Base-by-base conservation (phyloP, 2,888 invertebrate species). In the Acholoe squamosa region DNA sequence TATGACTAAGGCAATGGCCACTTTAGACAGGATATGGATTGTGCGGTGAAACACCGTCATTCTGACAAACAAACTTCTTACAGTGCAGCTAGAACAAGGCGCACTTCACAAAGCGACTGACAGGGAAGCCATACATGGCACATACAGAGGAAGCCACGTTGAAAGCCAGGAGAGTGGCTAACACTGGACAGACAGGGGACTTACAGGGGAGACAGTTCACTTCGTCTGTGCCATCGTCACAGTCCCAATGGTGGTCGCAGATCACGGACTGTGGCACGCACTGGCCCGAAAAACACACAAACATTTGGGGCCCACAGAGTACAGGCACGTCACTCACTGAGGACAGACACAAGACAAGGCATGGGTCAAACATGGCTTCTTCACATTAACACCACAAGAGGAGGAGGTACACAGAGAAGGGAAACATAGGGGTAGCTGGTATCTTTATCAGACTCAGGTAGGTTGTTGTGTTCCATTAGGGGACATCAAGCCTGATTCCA, bases 141-240 rank as follows among this genome's bases (percentile, higher is more conserved):
- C 3, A 71, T 28, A 14, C 28, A 71, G 25, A n/a, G 93, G 97
- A 96, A 96, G 97, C 96, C 93, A 97, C 97, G 95, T 98, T 97
- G 97, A 98, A 98, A 92, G 96, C 95, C n/a, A 97, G 97, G 94
- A 71, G 19, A 71, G 28, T 0, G 25, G 71, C 25, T 19, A 22
- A 61, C 61, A 95, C 92, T 94, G 93, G 84, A 93, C 93, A 31
- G 92, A 91, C 54, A 92, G 90, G 91, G 43, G 84, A 84, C 43
- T 33, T 95, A 25, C 94, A 88, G 86, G 86, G 92, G 61, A 19
- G 5, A 96, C 99, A 99, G 94, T 97, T 97, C 92, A 97, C 97
- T 96, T 99, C 99, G 95, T 99, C 99, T 0, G 98, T 98, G 80
- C 98, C 97, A 96, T 99, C 99, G 0, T 92, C 91, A 93, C 96